Evolutionary conservation across 1,140 invertebrate species (phyloP), one percentile per base, ranked within the genome.

Genomic region (Parasteatoda tepidariorum): DNA sequence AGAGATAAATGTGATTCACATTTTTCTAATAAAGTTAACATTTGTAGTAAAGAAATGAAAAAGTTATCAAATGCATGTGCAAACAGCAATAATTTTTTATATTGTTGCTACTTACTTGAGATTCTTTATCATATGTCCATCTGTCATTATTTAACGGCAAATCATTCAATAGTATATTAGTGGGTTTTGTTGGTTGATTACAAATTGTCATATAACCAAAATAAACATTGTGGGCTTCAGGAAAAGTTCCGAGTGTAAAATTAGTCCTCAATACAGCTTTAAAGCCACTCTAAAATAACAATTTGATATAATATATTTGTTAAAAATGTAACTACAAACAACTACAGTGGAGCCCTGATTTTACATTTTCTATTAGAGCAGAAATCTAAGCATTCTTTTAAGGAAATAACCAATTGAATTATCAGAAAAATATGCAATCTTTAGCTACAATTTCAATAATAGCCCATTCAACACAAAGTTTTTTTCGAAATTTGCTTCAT

Each of bases 181-280:
- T 54, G 55, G 78, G 54, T 31, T 38, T 13, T 4, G 9, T 2
- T 9, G 30, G 24, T 24, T 82, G 66, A 28, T 82, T 82, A 33
- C 78, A 82, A 13, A 82, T 57, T 28, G 28, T 71, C 9, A 71
- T 28, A 24, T 82, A 82, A 24, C 67, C 78, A 38, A 82, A 61
- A 15, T 67, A 28, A 1, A 33, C 34, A 54, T 82, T 34, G 11
- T 33, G 26, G n/a, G 66, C 78, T 48, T 82, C 78, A 30, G 78
- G 66, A 41, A 34, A 82, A 61, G 59, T 70, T 5, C 31, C 57
- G 30, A 70, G 68, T 22, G 67, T 70, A 9, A 82, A 41, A 61
- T 82, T 82, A 11, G 78, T 68, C 4, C 22, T 61, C 7, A 82
- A 22, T 26, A 70, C 18, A 30, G 67, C 9, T 41, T 71, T 61